phyloP scores from a whole-genome alignment of 2,113 vertebrate genomes.

The Zosterops hypoxanthus region DNA sequence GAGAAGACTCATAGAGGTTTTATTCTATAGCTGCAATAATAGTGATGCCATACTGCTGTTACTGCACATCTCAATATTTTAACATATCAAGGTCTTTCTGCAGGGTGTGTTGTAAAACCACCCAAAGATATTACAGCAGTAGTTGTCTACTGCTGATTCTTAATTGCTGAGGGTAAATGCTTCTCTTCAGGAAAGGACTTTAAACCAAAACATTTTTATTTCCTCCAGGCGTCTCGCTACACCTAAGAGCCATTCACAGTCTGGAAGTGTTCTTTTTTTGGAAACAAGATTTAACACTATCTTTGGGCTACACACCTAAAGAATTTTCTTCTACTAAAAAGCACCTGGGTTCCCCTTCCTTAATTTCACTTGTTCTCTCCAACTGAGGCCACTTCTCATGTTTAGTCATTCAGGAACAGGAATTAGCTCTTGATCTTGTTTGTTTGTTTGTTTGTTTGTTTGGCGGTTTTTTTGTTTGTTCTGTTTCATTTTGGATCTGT shows the following conservation, averaged over 20 bases:
- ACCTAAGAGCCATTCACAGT: constrained; percentile 33
- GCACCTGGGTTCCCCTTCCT: neutral
- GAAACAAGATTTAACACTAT: constrained; percentile 21
- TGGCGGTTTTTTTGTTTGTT: neutral
- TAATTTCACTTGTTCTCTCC: neutral
- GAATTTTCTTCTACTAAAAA: neutral
- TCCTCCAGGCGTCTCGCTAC: neutral
- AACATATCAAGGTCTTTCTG: neutral
- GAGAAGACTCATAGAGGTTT: neutral
- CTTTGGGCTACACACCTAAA: neutral
- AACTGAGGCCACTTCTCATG: neutral
- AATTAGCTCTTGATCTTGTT: neutral
- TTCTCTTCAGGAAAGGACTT: constrained; percentile 38
- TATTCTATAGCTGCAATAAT: neutral
- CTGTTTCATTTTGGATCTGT: neutral
- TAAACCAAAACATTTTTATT: constrained; percentile 35
- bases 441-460: neutral
- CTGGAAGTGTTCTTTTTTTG: constrained; percentile 29
- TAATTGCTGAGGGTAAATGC: constrained; percentile 22
- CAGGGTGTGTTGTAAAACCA: neutral
- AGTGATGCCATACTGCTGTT: neutral
- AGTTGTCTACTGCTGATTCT: neutral
- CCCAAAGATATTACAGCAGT: neutral
- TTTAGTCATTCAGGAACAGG: neutral
- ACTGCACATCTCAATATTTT: neutral